Conservation (phyloP, 2,113 vertebrate genomes). For the Pao palembangensis region DNA sequence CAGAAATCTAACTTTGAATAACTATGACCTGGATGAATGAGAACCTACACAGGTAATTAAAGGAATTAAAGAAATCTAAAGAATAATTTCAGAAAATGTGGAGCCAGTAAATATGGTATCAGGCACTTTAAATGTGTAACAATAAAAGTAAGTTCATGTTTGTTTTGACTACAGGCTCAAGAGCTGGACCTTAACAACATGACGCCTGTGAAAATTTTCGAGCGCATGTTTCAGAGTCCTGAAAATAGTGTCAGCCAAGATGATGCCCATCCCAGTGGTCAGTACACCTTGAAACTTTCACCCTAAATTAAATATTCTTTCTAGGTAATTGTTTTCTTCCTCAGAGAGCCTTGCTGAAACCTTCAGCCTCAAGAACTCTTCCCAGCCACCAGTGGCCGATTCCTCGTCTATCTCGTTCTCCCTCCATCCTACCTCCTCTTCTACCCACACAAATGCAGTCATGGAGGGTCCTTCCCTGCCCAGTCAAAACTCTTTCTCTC, state of each 20-base stretch:
- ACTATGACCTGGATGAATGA: no score
- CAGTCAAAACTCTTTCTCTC: constrained; percentile 67
- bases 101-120: no score
- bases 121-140: no score
- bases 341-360: constrained; percentile 82
- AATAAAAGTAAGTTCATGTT: no score
- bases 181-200: constrained; percentile 88
- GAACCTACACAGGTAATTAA: no score
- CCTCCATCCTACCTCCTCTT: constrained; percentile 66
- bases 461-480: constrained; percentile 72
- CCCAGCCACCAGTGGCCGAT: constrained; percentile 71
- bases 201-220: constrained; percentile 91
- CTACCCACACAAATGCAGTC: constrained; percentile 74
- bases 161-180: constrained; percentile 72
- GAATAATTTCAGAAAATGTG: no score
- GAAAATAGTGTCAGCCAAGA: constrained; percentile 85
- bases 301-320: not conserved
- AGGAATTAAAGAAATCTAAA: no score
- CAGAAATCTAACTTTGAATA: no score
- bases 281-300: constrained; percentile 12
- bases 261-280: constrained; percentile 82
- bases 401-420: constrained; percentile 78
- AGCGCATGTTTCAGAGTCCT: constrained; percentile 95
- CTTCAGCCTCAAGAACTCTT: constrained; percentile 75
- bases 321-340: constrained; percentile 10